Base-by-base conservation (phyloP, 2,113 vertebrate genomes). In the Apeltes quadracus region DNA sequence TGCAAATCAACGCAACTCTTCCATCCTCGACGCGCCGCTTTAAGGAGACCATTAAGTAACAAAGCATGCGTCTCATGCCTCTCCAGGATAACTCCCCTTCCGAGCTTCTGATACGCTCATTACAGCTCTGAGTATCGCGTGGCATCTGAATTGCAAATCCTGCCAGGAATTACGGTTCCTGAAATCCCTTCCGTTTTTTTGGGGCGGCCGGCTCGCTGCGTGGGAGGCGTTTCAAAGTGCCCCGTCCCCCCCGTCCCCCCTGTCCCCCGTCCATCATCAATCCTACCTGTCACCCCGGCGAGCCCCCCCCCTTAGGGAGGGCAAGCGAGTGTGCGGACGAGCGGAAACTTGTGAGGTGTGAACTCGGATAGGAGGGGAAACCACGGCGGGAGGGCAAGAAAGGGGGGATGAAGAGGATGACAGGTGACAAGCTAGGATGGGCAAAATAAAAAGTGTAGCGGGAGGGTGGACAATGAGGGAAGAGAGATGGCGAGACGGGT, bases 261-360 rank as follows among this genome's bases (percentile, higher is more conserved):
- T 89, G 90, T 91, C 82, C 39, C 54, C 82, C 89, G 90, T 91
- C 92, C 67, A 89, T 94, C 93, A 92, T 86, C 82, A 69, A 71
- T 79, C 81, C 80, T 59, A 81, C 65, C 87, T 88, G 90, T 92
- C 92, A 92, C 87, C 78, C 63, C 48, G 7, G 69, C 69, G 81
- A 77, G 69, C 73, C 85, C 84, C 85, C 68, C 3, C 83, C 85
- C 68, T 3, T 57, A 87, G 84, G 88, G 86, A 87, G 75, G 65
- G 68, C 69, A 65, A 62, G 67, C 22, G 79, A 82, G 81, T 69
- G 69, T 69, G 87, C 59, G 69, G 84, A 82, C 81, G 77, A 87
- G 82, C 59, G 48, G 76, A 79, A 90, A 88, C 82, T 83, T 85
- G 79, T 87, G 87, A 91, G 88, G 89, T 86, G 83, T 90, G 88